Base-by-base conservation (phyloP, 2,888 invertebrate genomes). In the Synergus umbraculus region DNA sequence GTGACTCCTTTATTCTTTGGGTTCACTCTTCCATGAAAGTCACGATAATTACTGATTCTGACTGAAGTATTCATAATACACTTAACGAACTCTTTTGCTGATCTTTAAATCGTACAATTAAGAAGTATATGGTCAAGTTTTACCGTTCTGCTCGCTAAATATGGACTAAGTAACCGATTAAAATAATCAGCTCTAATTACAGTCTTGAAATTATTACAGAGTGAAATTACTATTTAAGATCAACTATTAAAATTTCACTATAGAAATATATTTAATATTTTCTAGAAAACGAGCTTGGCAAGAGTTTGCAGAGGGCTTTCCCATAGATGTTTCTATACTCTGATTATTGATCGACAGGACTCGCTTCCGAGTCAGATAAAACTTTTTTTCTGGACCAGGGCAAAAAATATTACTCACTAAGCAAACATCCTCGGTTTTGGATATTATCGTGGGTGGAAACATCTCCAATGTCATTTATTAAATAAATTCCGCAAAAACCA, bases 281-380 rank as follows among this genome's bases (percentile, higher is more conserved):
- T n/a, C 54, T 54, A 8, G n/a, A n/a, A n/a, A 54, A 54, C n/a
- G n/a, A 7, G 54, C n/a, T 54, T 54, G 54, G 7, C 8, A 54
- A 54, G n/a, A 54, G 2, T 54, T n/a, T 54, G 54, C 9, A 54
- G 54, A 18, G n/a, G 54, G 54, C 3, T n/a, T 54, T 54, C 5
- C n/a, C 9, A 46, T 44, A 4, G 73, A 54, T 37, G 54, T n/a
- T 54, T 37, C n/a, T 15, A 49, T 73, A 54, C 54, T 37, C 73
- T 29, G 7, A 73, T 54, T 73, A 73, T 73, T 73, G 73, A 73
- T 73, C 54, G 49, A 29, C 54, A 41, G 73, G 69, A 73, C 73
- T 29, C 22, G 44, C 29, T 43, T 66, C 41, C 54, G 54, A 54
- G 22, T 22, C 22, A 60, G 54, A 73, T 54, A 29, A 73, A 73